A percentile compares a stretch with the other conserved stretches of the same genome.
These are phyloP conservation scores for Drosophila imparisetae DNA, from an alignment of 2,888 invertebrate species.

Conservation along the genomic window DNA sequence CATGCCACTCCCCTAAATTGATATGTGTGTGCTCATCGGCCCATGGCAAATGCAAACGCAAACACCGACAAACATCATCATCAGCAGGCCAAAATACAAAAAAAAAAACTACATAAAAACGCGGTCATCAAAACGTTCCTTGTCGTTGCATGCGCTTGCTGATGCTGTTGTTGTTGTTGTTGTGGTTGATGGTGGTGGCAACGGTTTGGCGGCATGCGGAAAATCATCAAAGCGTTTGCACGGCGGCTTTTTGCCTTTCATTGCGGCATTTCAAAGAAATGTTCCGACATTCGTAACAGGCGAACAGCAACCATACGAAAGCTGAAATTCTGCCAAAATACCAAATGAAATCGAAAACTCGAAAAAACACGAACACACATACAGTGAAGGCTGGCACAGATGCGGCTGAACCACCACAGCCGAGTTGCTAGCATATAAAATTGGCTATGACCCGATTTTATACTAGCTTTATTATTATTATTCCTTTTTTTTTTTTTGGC, in stretches of 20 bases:
- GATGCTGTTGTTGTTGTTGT: conserved; percentile 19
- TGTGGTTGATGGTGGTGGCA: conserved; percentile 26
- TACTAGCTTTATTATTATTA: conserved; percentile 61
- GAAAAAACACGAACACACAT: conserved; percentile 39
- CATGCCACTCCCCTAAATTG: conserved; percentile 79
- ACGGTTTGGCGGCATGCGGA: conserved; percentile 69
- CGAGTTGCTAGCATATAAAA: conserved; percentile 65
- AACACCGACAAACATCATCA: conserved; percentile 73
- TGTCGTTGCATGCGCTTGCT: conserved; percentile 37
- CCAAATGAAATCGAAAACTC: conserved; percentile 72
- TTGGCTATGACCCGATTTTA: conserved; percentile 77
- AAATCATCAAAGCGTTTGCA: conserved; percentile 77
- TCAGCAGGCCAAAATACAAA: conserved; percentile 29
- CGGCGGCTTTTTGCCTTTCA: conserved; percentile 76
- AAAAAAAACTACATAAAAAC: conserved; percentile 12
- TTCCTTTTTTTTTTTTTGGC: conserved; percentile 22
- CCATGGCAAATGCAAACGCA: conserved; percentile 68
- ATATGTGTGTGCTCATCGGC: conserved; percentile 57
- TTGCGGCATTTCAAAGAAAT: conserved; percentile 80
- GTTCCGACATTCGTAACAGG: conserved; percentile 80
- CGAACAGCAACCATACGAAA: conserved; percentile 67
- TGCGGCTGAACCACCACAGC: conserved; percentile 54
- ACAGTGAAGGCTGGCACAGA: conserved; percentile 24
- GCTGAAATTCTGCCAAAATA: conserved; percentile 72
- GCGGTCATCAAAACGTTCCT: conserved; percentile 71